Percentiles rank a stretch among this genome's conserved stretches.
Conservation (phyloP, 2,888 invertebrate species). For the Teleiodes luculella region DNA sequence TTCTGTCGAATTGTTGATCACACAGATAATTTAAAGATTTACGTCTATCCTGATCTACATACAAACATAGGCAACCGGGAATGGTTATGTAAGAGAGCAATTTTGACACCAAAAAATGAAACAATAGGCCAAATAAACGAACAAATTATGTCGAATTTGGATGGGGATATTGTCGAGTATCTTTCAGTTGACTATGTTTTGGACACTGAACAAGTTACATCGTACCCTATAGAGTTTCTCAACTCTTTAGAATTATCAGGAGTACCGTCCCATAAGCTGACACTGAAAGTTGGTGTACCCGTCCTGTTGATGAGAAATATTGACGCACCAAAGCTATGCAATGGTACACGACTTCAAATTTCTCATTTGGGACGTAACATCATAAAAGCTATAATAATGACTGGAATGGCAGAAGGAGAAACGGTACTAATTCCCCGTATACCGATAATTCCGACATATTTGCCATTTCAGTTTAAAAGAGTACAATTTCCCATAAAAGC, state of each 20-base stretch:
- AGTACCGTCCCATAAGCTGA: slow-evolving; percentile 30
- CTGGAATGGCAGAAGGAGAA: slow-evolving; percentile 29
- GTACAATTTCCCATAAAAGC: slow-evolving; percentile 30
- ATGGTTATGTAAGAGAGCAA: slow-evolving; percentile 30
- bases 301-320: slow-evolving; percentile 31
- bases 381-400: slow-evolving; percentile 28
- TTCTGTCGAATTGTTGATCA: slow-evolving; percentile 22
- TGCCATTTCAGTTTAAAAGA: slow-evolving; percentile 29
- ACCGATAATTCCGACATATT: slow-evolving; percentile 31
- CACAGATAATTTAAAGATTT: slow-evolving; percentile 22
- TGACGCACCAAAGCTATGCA: slow-evolving; percentile 27
- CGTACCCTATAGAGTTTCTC: slow-evolving; percentile 24
- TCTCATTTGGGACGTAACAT: slow-evolving; percentile 24
- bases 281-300: slow-evolving; percentile 31
- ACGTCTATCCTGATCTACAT: slow-evolving; percentile 24
- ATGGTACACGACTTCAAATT: slow-evolving; percentile 19
- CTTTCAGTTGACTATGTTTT: slow-evolving; percentile 22
- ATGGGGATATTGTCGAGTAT: slow-evolving; percentile 21
- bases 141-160: slow-evolving; percentile 21
- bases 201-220: slow-evolving; percentile 21
- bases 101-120: slow-evolving; percentile 27
- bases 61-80: slow-evolving; percentile 23
- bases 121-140: slow-evolving; percentile 20
- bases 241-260: slow-evolving; percentile 30
- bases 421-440: slow-evolving; percentile 31